phyloP scores from a whole-genome alignment of 2,888 invertebrate genomes.

The Diaphora mendica region DNA sequence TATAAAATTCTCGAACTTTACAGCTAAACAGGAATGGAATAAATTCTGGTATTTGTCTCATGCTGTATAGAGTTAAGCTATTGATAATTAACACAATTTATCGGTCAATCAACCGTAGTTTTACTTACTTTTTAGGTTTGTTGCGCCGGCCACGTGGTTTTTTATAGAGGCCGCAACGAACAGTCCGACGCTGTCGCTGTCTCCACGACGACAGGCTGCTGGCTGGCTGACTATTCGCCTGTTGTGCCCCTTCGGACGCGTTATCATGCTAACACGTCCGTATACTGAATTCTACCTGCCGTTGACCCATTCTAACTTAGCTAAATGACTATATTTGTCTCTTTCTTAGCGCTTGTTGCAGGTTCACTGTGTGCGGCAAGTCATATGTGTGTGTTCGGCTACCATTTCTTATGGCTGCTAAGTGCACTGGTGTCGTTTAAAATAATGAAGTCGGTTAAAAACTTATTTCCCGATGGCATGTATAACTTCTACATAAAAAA shows the following conservation, averaged over 20 bases:
- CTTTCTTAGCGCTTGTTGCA: conserved; percentile 44
- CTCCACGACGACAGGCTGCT: conserved; percentile 73
- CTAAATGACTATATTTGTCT: conserved; percentile 40
- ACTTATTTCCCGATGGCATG: not conserved
- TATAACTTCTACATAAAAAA: not conserved
- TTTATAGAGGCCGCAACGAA: conserved; percentile 53
- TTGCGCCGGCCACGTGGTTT: conserved; percentile 78
- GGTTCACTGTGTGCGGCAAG: conserved; percentile 26
- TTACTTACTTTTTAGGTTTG: conserved; percentile 74
- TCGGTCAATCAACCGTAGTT: conserved; percentile 44
- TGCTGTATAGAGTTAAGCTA: conserved; percentile 25
- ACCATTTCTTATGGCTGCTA: conserved; percentile 8
- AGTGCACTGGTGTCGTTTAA: conserved; percentile 2
- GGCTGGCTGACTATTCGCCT: conserved; percentile 40
- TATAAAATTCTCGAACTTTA: not conserved
- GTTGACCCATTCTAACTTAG: conserved; percentile 48
- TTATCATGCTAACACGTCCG: conserved; percentile 58
- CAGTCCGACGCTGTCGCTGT: conserved; percentile 74
- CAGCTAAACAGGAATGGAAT: conserved; percentile 11
- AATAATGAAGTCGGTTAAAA: too few relatives aligned
- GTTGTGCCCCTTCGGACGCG: conserved; percentile 39
- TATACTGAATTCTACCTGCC: conserved; percentile 48
- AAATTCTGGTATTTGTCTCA: not conserved
- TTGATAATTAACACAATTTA: conserved; percentile 23
- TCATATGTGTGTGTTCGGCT: conserved; percentile 13